Base-by-base conservation (phyloP, 2,888 invertebrate species). In the Drosophila gaucha region DNA sequence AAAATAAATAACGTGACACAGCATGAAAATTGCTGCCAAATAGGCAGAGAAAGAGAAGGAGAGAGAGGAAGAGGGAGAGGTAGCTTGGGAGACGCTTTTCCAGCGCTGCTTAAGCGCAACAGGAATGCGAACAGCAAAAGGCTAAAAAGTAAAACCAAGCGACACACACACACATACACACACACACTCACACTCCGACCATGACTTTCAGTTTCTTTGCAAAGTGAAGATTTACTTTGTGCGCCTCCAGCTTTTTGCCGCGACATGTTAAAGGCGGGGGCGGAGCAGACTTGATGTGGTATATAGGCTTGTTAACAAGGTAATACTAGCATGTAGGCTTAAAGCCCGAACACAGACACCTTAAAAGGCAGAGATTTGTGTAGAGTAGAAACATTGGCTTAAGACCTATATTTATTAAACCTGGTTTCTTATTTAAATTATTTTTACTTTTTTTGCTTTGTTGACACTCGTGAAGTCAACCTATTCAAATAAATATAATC, bases 1-100 rank as follows among this genome's bases (percentile, higher is more conserved):
- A 75, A 73, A 59, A 74, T 77, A 79, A 87, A 80, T 75, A 84
- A 80, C 86, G 84, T 85, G 86, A 80, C 86, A 86, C 86, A 87
- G 83, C 86, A 73, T 74, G 88, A 78, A 80, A 79, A 65, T 76
- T 80, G 63, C 70, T 57, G 47, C 54, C 33, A 73, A 71, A 75
- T 56, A 69, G 59, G 50, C 56, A 47, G 41, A 8, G 39, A n/a
- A 28, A 3, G 28, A 9, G 43, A 54, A 50, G 63, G 60, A 71
- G 65, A 70, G 28, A 26, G 28, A 28, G 3, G 28, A 26, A 6
- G 6, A 26, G 28, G 28, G 6, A 28, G 28, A 8, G 28, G 28
- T 8, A 8, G 28, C 28, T 16, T 22, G 14, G 4, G 6, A 3
- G 8, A 2, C 24, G 12, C 2, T 14, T 22, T 20, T 3, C 2